These are phyloP conservation scores for Ips typographus DNA, from an alignment of 1,140 invertebrate species.

Conservation along the genomic window DNA sequence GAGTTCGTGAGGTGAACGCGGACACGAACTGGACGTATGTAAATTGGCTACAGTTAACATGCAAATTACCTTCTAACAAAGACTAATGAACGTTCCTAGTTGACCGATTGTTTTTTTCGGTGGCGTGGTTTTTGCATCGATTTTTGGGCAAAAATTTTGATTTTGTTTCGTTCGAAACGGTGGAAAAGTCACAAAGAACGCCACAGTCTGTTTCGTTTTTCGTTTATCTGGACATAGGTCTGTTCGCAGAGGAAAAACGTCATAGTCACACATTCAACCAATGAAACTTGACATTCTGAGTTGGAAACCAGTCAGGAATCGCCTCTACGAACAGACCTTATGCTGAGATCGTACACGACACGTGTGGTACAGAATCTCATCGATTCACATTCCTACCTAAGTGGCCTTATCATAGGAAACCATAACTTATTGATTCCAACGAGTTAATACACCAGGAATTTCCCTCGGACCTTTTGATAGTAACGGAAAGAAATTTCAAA, in stretches of 20 bases:
- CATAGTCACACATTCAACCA: no score
- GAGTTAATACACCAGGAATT: no score
- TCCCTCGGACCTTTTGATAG: no score
- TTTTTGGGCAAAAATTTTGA: slow-evolving; percentile 1
- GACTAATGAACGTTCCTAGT: slow-evolving; percentile 14
- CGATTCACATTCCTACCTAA: slow-evolving; percentile 16
- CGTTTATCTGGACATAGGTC: no score
- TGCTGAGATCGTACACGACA: slow-evolving; percentile 13
- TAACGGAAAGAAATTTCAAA: no score
- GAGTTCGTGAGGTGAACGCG: no score
- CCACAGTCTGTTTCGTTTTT: no score
- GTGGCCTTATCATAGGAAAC: slow-evolving; percentile 17
- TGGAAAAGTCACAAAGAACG: no score
- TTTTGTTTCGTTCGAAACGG: not conserved
- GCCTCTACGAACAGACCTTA: not conserved
- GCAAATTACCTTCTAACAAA: slow-evolving; percentile 16
- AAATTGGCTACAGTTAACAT: not conserved
- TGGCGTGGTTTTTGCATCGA: slow-evolving; percentile 5
- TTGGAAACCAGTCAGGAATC: no score
- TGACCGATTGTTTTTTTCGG: slow-evolving; percentile 15
- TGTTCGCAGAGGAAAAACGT: no score
- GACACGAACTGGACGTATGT: not conserved
- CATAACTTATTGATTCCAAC: not conserved
- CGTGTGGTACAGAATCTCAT: slow-evolving; percentile 19
- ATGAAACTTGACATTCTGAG: no score